These are phyloP conservation scores for Microcebus tavaratra DNA, from an alignment of 2,113 vertebrate genomes.

Conservation along the genomic window DNA sequence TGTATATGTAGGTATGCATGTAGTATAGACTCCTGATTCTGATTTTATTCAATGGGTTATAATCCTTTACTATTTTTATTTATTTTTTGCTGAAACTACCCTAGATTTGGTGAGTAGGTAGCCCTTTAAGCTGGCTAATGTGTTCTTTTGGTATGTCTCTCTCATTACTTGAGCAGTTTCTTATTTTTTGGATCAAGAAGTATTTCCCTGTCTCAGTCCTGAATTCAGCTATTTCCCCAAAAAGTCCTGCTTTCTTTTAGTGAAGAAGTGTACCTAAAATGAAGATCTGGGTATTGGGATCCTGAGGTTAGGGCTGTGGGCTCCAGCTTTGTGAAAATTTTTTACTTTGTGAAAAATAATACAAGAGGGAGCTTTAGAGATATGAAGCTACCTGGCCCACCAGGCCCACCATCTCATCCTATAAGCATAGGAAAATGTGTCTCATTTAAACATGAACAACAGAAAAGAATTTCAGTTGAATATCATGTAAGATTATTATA, in stretches of 20 bases:
- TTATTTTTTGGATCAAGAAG: not conserved
- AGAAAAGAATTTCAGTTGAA: not conserved
- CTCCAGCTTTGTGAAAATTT: not conserved
- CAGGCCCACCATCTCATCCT: not conserved
- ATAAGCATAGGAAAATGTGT: not conserved
- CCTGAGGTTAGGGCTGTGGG: not conserved
- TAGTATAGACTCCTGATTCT: not conserved
- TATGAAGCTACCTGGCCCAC: not conserved
- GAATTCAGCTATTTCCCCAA: conserved; percentile 22
- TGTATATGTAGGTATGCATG: not conserved
- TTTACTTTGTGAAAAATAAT: not conserved
- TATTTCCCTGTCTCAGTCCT: not conserved
- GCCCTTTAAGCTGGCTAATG: not conserved
- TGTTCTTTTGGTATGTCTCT: not conserved
- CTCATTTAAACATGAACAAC: not conserved
- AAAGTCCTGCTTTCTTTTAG: not conserved
- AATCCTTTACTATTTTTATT: not conserved
- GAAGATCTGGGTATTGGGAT: not conserved
- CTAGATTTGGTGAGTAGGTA: not conserved
- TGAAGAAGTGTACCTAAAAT: conserved; percentile 14
- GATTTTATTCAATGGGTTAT: not conserved
- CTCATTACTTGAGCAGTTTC: not conserved
- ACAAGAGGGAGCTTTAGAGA: not conserved
- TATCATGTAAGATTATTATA: not conserved
- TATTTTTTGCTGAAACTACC: not conserved